Evolutionary conservation across 2,113 vertebrate species (phyloP).

Genomic region (Rhabdomys dilectus): DNA sequence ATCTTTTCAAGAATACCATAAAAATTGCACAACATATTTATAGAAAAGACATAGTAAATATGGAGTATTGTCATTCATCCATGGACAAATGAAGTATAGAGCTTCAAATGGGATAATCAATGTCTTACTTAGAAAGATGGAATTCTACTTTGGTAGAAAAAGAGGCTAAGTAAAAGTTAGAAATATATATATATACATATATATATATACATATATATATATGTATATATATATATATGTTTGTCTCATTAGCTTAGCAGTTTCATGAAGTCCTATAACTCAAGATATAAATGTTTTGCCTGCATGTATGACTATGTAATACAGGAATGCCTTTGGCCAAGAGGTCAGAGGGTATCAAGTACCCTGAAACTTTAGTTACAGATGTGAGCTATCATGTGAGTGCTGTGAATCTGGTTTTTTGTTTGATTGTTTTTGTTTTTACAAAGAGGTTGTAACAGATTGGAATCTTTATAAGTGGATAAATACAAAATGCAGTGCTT

Average conservation of each 20-base stretch:
- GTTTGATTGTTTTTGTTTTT: too few relatives aligned
- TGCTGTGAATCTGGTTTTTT: background rate
- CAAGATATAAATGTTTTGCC: background rate
- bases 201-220: too few relatives aligned
- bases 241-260: background rate
- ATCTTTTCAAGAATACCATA: background rate
- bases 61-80: constrained; percentile 10
- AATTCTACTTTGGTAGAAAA: background rate
- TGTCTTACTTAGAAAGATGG: background rate
- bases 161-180: background rate
- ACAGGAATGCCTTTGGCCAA: background rate
- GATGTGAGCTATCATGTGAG: background rate
- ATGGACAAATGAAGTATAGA: background rate
- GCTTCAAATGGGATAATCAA: constrained; percentile 11
- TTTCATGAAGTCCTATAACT: background rate
- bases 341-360: background rate
- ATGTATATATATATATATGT: background rate
- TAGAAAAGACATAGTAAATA: constrained; percentile 15
- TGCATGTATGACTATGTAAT: background rate
- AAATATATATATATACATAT: too few relatives aligned
- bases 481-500: background rate
- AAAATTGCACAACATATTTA: background rate
- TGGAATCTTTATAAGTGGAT: background rate
- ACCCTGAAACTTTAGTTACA: background rate
- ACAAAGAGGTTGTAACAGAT: background rate